Conservation (phyloP, 2,797 vertebrate species). For the Rhinogobio ventralis region DNA sequence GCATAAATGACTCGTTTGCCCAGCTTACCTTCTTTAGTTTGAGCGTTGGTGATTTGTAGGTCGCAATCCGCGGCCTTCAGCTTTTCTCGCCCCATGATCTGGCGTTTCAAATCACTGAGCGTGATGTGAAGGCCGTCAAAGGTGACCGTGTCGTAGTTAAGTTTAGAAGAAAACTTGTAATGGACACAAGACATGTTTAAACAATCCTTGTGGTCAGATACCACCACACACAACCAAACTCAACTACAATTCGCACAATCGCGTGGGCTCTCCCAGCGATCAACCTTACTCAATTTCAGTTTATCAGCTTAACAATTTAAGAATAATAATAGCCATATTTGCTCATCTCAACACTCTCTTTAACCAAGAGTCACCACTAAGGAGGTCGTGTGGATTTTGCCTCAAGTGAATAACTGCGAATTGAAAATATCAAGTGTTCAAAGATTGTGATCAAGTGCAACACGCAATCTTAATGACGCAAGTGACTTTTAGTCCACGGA, state of each 20-base stretch:
- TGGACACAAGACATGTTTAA: constrained; percentile 92
- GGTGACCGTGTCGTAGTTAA: constrained; percentile 95
- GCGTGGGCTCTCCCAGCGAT: constrained; percentile 40
- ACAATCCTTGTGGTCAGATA: constrained; percentile 44
- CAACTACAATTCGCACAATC: constrained; percentile 42
- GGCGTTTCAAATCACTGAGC: constrained; percentile 91
- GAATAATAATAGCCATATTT: constrained; percentile 29
- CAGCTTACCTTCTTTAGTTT: constrained; percentile 92
- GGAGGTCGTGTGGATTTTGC: constrained; percentile 8
- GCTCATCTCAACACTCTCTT: constrained; percentile 35
- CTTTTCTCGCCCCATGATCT: constrained; percentile 95
- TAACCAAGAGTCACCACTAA: constrained; percentile 26
- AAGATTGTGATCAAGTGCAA: constrained; percentile 32
- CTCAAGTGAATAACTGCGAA: constrained; percentile 28
- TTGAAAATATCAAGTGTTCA: constrained; percentile 21
- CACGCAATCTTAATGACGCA: constrained; percentile 29
- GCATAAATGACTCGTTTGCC: too few species aligned
- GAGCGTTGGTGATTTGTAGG: constrained; percentile 95
- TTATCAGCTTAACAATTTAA: constrained; percentile 39
- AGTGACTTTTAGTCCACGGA: constrained; percentile 15
- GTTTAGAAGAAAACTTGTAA: constrained; percentile 98
- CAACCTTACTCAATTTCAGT: constrained; percentile 35
- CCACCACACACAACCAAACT: constrained; percentile 52
- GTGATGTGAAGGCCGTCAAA: constrained; percentile 94
- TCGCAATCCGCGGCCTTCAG: constrained; percentile 93